Evolutionary conservation across 2,888 invertebrate genomes (phyloP).

Genomic region (Thereva unica): DNA sequence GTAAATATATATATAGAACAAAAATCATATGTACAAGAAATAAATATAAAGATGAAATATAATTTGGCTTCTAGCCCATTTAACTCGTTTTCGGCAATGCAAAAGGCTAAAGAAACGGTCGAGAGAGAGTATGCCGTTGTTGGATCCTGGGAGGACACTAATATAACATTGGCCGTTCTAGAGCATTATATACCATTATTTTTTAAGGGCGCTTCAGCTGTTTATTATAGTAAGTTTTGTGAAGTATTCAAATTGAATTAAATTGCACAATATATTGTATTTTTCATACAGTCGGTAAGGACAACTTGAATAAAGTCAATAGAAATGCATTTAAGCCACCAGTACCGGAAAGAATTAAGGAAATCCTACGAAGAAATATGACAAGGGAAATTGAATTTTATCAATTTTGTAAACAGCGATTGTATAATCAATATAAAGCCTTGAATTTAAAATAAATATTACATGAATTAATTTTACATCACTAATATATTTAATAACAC

Average conservation of each 20-base stretch:
- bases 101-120: constrained; percentile 78
- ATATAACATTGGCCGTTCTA: constrained; percentile 74
- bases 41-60: background rate
- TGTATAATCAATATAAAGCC: constrained; percentile 79
- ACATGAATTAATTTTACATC: too few species aligned
- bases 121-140: constrained; percentile 82
- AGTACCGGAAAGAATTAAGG: constrained; percentile 82
- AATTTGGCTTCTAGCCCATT: constrained; percentile 65
- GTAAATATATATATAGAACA: constrained; percentile 7
- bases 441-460: constrained; percentile 59
- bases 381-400: constrained; percentile 90
- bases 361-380: constrained; percentile 82
- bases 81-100: constrained; percentile 74
- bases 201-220: constrained; percentile 70
- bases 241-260: constrained; percentile 75
- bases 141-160: constrained; percentile 80
- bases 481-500: constrained; percentile 60
- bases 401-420: constrained; percentile 83
- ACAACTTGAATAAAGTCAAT: constrained; percentile 78
- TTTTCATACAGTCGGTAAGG: constrained; percentile 67
- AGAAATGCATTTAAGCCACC: constrained; percentile 86
- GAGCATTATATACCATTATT: constrained; percentile 78
- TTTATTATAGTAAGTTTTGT: constrained; percentile 74
- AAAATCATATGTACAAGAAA: background rate
- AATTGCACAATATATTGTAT: constrained; percentile 83